Evolutionary conservation across 1,140 invertebrate species (phyloP).

Genomic region (Glossosoma conforme): DNA sequence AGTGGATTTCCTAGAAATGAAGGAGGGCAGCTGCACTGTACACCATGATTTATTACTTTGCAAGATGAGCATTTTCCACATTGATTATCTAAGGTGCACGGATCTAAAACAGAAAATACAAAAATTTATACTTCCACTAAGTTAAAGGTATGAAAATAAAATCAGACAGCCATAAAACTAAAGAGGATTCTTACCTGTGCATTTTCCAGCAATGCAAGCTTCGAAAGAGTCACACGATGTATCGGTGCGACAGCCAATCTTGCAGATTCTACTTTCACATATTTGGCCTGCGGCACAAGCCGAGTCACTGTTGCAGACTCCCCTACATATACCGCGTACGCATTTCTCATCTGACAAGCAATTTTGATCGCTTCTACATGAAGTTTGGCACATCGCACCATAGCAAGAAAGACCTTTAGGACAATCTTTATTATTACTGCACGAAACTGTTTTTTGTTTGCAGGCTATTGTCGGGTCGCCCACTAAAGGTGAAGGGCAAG

Average conservation of each 20-base stretch:
- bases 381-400: slow-evolving; percentile 66
- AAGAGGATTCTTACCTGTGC: slow-evolving; percentile 55
- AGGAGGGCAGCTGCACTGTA: slow-evolving; percentile 77
- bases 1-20: slow-evolving; percentile 78
- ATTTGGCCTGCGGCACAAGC: slow-evolving; percentile 76
- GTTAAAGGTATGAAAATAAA: slow-evolving; percentile 3
- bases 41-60: slow-evolving; percentile 73
- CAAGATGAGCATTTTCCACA: slow-evolving; percentile 83
- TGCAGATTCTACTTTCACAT: slow-evolving; percentile 80
- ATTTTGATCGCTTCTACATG: slow-evolving; percentile 70
- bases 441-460: slow-evolving; percentile 59
- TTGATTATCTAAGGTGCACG: slow-evolving; percentile 60
- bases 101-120: slow-evolving; percentile 55
- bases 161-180: not conserved
- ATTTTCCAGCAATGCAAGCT: slow-evolving; percentile 78
- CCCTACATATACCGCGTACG: slow-evolving; percentile 71
- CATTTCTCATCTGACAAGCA: slow-evolving; percentile 82
- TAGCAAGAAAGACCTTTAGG: slow-evolving; percentile 64
- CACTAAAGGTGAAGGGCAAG: slow-evolving; percentile 63
- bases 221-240: slow-evolving; percentile 67
- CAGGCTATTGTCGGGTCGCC: slow-evolving; percentile 73
- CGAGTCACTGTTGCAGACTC: slow-evolving; percentile 78
- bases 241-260: slow-evolving; percentile 78
- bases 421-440: slow-evolving; percentile 62
- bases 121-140: not conserved